phyloP scores from a whole-genome alignment of 2,888 invertebrate species.

The Caenorhabditis japonica region DNA sequence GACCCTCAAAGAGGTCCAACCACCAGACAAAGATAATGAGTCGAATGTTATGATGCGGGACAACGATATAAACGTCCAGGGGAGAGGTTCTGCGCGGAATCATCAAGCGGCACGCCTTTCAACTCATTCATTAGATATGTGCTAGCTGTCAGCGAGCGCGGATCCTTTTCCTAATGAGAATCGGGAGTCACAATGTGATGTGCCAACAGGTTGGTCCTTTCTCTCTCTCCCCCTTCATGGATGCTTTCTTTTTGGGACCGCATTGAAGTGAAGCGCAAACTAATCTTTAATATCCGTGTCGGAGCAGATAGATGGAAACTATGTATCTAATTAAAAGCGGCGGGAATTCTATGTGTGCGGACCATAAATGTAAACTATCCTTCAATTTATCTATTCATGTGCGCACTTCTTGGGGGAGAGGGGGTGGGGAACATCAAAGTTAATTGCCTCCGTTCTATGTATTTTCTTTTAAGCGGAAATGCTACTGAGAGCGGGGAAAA shows the following conservation, averaged over 20 bases:
- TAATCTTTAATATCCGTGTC: constrained; percentile 24
- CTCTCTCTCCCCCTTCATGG: too few relatives aligned
- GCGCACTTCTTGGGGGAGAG: neutral
- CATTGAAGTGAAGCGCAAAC: constrained; percentile 26
- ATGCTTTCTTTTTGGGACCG: too few relatives aligned
- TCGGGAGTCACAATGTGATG: constrained; percentile 7
- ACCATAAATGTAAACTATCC: constrained; percentile 2
- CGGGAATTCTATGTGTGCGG: neutral
- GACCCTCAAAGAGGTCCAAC: too few relatives aligned
- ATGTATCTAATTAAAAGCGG: constrained; percentile 12
- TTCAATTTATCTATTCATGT: neutral
- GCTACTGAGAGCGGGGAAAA: too few relatives aligned
- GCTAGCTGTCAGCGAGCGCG: constrained; percentile 44
- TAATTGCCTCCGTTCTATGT: constrained; percentile 39
- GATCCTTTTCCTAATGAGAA: constrained; percentile 27
- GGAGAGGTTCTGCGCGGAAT: constrained; percentile 5
- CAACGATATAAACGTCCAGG: constrained; percentile 36
- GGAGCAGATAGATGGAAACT: neutral
- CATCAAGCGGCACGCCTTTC: constrained; percentile 45
- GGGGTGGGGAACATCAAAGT: constrained; percentile 34
- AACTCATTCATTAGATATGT: constrained; percentile 50
- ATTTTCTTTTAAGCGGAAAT: constrained; percentile 15
- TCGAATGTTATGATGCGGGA: constrained; percentile 53
- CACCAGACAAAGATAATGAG: constrained; percentile 33
- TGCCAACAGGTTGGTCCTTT: constrained; percentile 30